Base-by-base conservation (phyloP, 2,113 vertebrate species). In the Pipa parva region DNA sequence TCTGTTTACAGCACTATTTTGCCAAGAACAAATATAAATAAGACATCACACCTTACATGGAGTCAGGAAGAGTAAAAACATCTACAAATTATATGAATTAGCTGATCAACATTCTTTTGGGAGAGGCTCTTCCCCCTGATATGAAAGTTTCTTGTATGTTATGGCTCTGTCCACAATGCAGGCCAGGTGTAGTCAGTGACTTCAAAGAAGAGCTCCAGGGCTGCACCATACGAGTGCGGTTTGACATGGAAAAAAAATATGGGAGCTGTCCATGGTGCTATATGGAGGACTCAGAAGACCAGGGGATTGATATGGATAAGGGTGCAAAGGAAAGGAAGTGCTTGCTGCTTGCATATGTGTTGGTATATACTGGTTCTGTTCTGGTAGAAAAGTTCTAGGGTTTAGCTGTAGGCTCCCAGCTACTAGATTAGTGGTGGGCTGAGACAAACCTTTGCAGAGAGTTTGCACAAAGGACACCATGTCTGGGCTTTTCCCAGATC, bases 361-460 rank as follows among this genome's bases (percentile, higher is more conserved):
- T 17, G 89, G 87, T 73, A 93, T 76, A 76, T 97, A 94, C 54
- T 90, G 88, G 27, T 83, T 94, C 90, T 97, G 94, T 77, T 99
- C 95, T 0, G 97, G 95, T 3, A 99, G 87, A 80, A 98, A 98
- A 62, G 95, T 98, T 81, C 95, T 88, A 39, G 97, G 94, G 60
- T 98, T 98, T 45, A 99, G 89, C 84, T 99, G 97, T 63, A 99
- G 86, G 76, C 97, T 98, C 71, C 97, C 97, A 0, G 97, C 95
- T 31, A 98, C 95, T 71, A 99, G 80, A 80, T 99, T 99, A 59
- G 95, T 96, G 75, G 97, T 99, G 54, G 97, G 97, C 76, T 99
- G 97, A n/a, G 96, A 97, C 61, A 99, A 80, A 66, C 95, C 97
- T 80, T 98, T 98, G 84, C 97, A 99, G 71, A 99, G 92, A 0